phyloP scores from a whole-genome alignment of 2,888 invertebrate genomes.

The Cephalotes varians region DNA sequence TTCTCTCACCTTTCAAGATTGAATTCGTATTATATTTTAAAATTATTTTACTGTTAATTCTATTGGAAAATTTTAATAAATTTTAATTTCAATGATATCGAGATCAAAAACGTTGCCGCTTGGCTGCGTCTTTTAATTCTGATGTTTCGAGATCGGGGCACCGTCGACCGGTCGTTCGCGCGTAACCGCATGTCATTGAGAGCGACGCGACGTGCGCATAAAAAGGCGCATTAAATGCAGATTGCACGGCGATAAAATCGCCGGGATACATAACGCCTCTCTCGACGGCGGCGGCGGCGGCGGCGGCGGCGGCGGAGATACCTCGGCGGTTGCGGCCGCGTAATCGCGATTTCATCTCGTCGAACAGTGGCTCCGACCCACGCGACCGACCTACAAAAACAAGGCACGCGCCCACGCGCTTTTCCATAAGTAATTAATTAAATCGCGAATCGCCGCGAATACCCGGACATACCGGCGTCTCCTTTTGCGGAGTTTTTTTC shows the following conservation, averaged over 20 bases:
- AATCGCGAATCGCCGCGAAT: slow-evolving; percentile 68
- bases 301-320: background rate
- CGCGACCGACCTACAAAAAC: slow-evolving; percentile 73
- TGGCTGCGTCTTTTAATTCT: background rate
- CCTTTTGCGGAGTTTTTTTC: slow-evolving; percentile 70
- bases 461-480: slow-evolving; percentile 66
- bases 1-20: background rate
- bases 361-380: slow-evolving; percentile 67
- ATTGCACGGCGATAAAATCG: slow-evolving; percentile 29
- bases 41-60: background rate
- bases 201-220: background rate
- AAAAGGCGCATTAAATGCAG: slow-evolving; percentile 46
- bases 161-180: background rate
- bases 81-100: background rate
- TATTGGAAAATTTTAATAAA: background rate
- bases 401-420: slow-evolving; percentile 69
- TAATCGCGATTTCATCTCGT: slow-evolving; percentile 71
- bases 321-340: slow-evolving; percentile 41
- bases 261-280: background rate
- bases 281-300: slow-evolving; percentile 12
- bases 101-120: background rate
- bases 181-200: background rate
- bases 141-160: background rate
- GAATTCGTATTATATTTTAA: background rate
- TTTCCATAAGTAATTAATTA: slow-evolving; percentile 79